Evolutionary conservation across 2,888 invertebrate species (phyloP), one percentile per base, ranked within the genome.

Genomic region (Agapostemon virescens): DNA sequence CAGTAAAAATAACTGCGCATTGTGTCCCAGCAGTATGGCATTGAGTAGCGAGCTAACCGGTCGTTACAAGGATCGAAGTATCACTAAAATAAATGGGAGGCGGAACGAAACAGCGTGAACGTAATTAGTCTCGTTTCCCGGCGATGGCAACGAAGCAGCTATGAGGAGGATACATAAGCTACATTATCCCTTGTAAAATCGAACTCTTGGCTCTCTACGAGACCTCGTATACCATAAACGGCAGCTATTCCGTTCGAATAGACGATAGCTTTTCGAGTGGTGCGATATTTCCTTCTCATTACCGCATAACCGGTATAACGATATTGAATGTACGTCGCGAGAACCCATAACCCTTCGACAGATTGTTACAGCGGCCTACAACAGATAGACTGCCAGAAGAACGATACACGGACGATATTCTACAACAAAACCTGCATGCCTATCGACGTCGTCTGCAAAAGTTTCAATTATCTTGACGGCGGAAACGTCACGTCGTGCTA

Each of bases 311-410:
- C 73, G 64, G 36, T 70, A 66, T 33, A 77, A 76, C 78, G 75
- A 72, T 78, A 74, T 79, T 74, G 79, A 61, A 71, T 76, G 45
- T 61, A 33, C 72, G 67, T 45, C 63, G 38, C 68, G 30, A 42
- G 61, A 26, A 23, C 7, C 67, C 45, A 7, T 45, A 45, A n/a
- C 26, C 30, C 26, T 30, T n/a, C 40, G 61, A 89, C 88, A 96
- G 96, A 93, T 85, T 96, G 96, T 92, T 96, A 94, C 92, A 95
- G 95, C 86, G 95, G 95, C 0, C 90, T 93, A n/a, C 94, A 95
- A 84, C 95, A 96, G 83, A 89, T 89, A 20, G 88, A 87, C 0
- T 96, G 96, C 87, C 91, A 93, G 42, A 78, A 86, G 26, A 92
- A 93, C 68, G 93, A 94, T 84, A 90, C 90, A 0, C 93, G 92